phyloP scores from a whole-genome alignment of 2,113 vertebrate genomes.

The Macquaria ambigua region DNA sequence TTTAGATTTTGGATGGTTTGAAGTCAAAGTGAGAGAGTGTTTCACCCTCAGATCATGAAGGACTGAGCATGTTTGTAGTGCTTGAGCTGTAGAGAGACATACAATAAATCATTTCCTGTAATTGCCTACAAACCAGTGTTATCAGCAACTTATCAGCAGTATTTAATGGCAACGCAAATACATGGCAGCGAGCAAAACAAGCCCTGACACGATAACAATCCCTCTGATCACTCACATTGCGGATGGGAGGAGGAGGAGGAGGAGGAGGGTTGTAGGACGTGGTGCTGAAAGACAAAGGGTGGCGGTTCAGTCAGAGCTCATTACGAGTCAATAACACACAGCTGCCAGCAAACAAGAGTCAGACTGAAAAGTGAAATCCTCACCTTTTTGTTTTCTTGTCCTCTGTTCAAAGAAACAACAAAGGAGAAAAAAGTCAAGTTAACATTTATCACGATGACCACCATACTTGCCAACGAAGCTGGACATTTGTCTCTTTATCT shows the following conservation, averaged over 20 bases:
- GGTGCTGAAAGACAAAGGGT: conserved; percentile 59
- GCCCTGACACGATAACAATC: conserved; percentile 13
- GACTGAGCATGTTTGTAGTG: conserved; percentile 96
- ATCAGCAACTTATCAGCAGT: conserved; percentile 44
- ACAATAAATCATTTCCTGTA: conserved; percentile 56
- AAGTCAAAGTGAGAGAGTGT: not conserved
- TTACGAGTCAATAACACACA: conserved; percentile 4
- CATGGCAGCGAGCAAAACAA: conserved; percentile 39
- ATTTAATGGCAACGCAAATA: conserved; percentile 24
- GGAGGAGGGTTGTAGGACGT: conserved; percentile 71
- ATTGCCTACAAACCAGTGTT: conserved; percentile 28
- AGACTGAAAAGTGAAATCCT: conserved; percentile 1
- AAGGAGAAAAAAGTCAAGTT: not conserved
- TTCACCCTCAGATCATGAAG: conserved; percentile 90
- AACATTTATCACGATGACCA: not conserved
- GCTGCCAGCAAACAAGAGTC: not conserved
- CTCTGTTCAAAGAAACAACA: conserved; percentile 65
- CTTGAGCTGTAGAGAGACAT: conserved; percentile 77
- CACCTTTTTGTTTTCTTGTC: conserved; percentile 74
- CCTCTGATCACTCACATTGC: conserved; percentile 80
- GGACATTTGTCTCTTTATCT: not conserved
- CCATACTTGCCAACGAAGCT: not conserved
- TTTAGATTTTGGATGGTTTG: not conserved
- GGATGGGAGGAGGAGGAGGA: conserved; percentile 74
- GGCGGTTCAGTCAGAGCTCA: conserved; percentile 34